Conservation (phyloP, 2,113 vertebrate species). For the Cromileptes altivelis region DNA sequence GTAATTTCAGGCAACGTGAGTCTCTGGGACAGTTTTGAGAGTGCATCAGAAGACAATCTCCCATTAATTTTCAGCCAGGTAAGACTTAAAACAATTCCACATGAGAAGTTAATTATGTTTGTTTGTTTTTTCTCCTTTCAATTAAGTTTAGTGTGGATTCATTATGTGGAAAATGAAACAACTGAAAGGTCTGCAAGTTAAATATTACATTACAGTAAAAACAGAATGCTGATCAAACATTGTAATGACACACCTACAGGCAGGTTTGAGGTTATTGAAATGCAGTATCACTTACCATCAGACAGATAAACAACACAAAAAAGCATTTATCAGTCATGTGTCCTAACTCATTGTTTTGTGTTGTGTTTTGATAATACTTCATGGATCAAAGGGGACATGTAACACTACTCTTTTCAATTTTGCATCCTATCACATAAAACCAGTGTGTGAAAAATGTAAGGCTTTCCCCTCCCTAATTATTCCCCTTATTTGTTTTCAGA, state of each 20-base stretch:
- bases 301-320: neutral
- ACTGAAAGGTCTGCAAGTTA: neutral
- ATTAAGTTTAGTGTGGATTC: neutral
- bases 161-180: neutral
- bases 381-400: neutral
- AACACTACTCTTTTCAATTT: neutral
- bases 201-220: neutral
- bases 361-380: too few relatives aligned
- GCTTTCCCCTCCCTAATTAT: too few relatives aligned
- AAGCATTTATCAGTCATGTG: neutral
- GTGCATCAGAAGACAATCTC: slow-evolving; percentile 43
- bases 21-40: slow-evolving; percentile 61
- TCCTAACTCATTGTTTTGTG: too few relatives aligned
- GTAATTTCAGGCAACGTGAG: slow-evolving; percentile 72
- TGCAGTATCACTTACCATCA: neutral
- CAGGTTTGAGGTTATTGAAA: neutral
- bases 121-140: neutral
- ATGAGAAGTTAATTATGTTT: neutral
- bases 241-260: neutral
- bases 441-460: neutral
- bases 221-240: neutral
- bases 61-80: slow-evolving; percentile 72
- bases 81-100: neutral
- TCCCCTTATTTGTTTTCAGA: slow-evolving; percentile 52
- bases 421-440: neutral